Evolutionary conservation across 2,888 invertebrate species (phyloP).

Genomic region (Neocrepidodera transversa): DNA sequence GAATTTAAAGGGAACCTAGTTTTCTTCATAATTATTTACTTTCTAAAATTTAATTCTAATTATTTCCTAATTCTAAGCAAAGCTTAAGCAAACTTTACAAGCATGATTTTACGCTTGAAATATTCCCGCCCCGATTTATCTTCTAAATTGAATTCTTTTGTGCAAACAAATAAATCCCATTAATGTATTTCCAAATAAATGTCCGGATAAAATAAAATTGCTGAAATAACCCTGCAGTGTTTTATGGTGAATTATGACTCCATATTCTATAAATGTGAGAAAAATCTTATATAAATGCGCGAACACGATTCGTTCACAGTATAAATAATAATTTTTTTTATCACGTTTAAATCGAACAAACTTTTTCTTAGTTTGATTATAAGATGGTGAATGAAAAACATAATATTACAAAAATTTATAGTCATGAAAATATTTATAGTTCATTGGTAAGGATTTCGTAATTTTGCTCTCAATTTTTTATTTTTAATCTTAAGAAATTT

Average conservation of each 20-base stretch:
- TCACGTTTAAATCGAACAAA: conserved; percentile 28
- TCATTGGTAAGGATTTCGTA: no score
- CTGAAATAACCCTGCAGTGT: conserved; percentile 37
- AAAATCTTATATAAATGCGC: conserved; percentile 50
- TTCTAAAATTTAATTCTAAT: neutral
- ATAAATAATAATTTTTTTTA: conserved; percentile 49
- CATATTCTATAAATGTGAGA: conserved; percentile 38
- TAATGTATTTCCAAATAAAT: conserved; percentile 39
- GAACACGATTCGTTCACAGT: conserved; percentile 43
- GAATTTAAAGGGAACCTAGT: no score
- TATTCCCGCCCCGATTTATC: conserved; percentile 7
- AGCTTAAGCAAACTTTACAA: neutral
- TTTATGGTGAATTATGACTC: conserved; percentile 40
- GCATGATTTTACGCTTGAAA: conserved; percentile 13
- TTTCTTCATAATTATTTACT: conserved; percentile 1
- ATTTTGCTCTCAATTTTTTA: no score
- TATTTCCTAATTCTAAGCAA: conserved; percentile 10
- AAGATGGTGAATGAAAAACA: no score
- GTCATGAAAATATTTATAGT: no score
- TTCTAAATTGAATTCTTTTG: conserved; percentile 39
- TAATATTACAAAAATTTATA: no score
- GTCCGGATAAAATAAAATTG: conserved; percentile 33
- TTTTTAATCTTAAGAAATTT: no score
- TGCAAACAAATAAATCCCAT: conserved; percentile 41
- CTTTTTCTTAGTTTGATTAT: no score